These are phyloP conservation scores for Orycteropus afer DNA, from an alignment of 2,113 vertebrate genomes.

Conservation along the genomic window DNA sequence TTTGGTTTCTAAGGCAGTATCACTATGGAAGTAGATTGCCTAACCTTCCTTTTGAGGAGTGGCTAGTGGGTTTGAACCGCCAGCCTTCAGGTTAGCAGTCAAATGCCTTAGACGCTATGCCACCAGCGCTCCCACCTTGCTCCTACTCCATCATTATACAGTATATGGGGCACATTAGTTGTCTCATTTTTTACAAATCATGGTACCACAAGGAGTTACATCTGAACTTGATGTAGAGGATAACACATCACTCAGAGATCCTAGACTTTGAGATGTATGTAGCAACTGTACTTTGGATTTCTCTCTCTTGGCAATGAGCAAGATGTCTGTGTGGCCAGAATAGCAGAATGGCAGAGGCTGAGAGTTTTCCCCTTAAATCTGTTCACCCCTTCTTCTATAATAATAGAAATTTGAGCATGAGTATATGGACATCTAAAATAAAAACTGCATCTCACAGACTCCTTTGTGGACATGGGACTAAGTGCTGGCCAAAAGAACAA, in stretches of 20 bases:
- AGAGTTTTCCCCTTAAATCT: background rate
- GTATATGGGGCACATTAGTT: background rate
- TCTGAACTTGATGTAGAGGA: background rate
- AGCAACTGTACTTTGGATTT: background rate
- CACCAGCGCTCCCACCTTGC: no score
- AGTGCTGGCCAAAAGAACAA: background rate
- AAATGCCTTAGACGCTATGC: no score
- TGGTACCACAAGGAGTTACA: background rate
- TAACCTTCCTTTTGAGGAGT: no score
- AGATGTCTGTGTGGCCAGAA: background rate
- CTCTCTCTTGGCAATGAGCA: background rate
- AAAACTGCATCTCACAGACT: constrained; percentile 36
- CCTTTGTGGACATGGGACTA: background rate
- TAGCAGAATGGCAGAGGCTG: background rate
- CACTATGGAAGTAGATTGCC: no score
- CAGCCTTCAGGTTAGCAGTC: no score
- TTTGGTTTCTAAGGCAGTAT: no score
- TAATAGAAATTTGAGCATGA: background rate
- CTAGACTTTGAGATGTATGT: background rate
- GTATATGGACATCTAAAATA: background rate
- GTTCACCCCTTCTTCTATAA: background rate
- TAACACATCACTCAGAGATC: background rate
- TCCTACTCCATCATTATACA: background rate
- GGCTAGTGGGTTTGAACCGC: no score
- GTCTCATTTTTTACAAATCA: background rate